Evolutionary conservation across 2,888 invertebrate species (phyloP).

Genomic region (Cylindroiulus punctatus): DNA sequence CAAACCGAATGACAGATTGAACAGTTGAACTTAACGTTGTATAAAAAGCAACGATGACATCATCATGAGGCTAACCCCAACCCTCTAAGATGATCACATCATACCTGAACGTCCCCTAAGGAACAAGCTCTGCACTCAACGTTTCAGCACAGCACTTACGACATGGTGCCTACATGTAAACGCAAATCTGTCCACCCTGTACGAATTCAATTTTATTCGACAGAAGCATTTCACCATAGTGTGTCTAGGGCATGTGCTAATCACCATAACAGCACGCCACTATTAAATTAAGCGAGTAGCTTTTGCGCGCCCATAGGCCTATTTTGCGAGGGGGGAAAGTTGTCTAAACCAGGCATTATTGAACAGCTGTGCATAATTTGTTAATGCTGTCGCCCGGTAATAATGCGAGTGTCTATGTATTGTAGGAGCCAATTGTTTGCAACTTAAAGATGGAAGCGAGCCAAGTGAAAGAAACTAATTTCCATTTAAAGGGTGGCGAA

Average conservation of each 20-base stretch:
- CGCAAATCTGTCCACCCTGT: not conserved
- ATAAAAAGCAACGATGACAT: no score
- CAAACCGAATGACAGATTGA: no score
- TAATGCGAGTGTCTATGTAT: constrained; percentile 41
- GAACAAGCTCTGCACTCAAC: no score
- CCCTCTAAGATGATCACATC: no score
- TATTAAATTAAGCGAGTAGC: not conserved
- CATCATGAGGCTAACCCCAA: no score
- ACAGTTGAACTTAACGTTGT: no score
- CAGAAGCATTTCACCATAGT: not conserved
- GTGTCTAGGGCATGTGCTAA: not conserved
- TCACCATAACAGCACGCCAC: constrained; percentile 8
- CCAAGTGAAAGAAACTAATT: constrained; percentile 42
- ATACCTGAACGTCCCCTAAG: no score
- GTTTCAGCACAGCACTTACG: no score
- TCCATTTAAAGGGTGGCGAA: constrained; percentile 44
- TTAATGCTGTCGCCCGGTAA: constrained; percentile 45
- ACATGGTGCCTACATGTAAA: no score
- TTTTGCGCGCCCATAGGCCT: not conserved
- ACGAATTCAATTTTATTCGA: not conserved
- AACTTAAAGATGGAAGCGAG: constrained; percentile 43
- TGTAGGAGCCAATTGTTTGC: constrained; percentile 42
- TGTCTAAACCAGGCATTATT: constrained; percentile 30
- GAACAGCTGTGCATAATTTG: constrained; percentile 45
- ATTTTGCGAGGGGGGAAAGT: not conserved